Base-by-base conservation (phyloP, 2,113 vertebrate species). In the Chlorodrepanis virens region DNA sequence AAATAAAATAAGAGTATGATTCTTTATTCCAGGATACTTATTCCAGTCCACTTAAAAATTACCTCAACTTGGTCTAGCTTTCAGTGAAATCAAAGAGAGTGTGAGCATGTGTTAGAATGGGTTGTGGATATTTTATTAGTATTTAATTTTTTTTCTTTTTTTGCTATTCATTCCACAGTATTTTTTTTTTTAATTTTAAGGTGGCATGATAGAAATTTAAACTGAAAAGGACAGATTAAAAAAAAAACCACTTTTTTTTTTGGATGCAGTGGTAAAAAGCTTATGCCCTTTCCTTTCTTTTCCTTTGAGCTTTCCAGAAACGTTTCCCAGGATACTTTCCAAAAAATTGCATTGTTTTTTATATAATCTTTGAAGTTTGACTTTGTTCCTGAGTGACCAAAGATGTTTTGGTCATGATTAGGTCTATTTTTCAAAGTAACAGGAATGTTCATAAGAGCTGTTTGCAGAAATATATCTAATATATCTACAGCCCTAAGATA, bases 271-370 rank as follows among this genome's bases (percentile, higher is more conserved):
- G 12, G 14, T 61, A 29, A 61, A 61, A 13, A 42, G 3, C 0
- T 1, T 11, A 27, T 35, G 2, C 2, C 10, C 37, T 65, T n/a
- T 5, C 22, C 20, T 44, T 12, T 8, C 10, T 9, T 14, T 53
- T 29, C 9, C 16, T 1, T 29, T 29, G 10, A 29, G 9, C 14
- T 37, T 82, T 74, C 29, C 33, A 39, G 8, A 10, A 35, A 35
- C 8, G 39, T 68, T 12, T 37, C 53, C 18, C 13, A 24, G n/a
- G 14, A 33, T 27, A 16, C 3, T 68, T 68, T 44, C 3, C 3
- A 31, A 67, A 67, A 16, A 50, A 24, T 27, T 9, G 1, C 8
- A 31, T 20, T 52, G 1, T 0, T 57, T 79, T 85, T 77, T 21
- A 27, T 40, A 23, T 37, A 49, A 57, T 35, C 7, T 23, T 65